A percentile compares a stretch with the other conserved stretches of the same genome.
phyloP scores from a whole-genome alignment of 2,888 invertebrate species.

The Ceratothoa steindachneri region DNA sequence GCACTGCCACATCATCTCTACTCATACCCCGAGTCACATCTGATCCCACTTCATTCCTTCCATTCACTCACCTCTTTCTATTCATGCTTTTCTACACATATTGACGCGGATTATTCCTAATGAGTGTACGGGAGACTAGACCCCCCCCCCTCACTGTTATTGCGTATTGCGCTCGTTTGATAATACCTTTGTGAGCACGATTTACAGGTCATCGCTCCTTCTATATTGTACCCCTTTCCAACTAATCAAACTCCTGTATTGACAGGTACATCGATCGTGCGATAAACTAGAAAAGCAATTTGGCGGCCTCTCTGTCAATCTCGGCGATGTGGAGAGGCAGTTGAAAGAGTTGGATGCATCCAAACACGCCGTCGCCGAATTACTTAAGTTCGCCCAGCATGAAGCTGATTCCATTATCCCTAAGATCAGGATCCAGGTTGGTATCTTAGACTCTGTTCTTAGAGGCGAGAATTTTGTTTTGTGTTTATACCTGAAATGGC shows the following conservation, averaged over 20 bases:
- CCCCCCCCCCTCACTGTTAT: too few relatives aligned
- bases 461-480: conserved; percentile 18
- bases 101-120: too few relatives aligned
- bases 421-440: conserved; percentile 64
- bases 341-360: conserved; percentile 64
- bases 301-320: conserved; percentile 20
- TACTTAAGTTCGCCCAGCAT: conserved; percentile 59
- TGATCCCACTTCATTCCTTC: too few relatives aligned
- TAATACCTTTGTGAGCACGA: too few relatives aligned
- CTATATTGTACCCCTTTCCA: not conserved
- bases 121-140: too few relatives aligned
- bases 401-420: conserved; percentile 67
- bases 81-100: too few relatives aligned
- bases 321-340: conserved; percentile 33
- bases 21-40: too few relatives aligned
- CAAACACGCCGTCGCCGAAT: conserved; percentile 63
- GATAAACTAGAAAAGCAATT: conserved; percentile 39
- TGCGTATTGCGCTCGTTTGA: too few relatives aligned
- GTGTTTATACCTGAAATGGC: not conserved
- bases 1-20: too few relatives aligned
- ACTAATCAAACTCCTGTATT: not conserved
- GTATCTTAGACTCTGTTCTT: too few relatives aligned
- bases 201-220: too few relatives aligned
- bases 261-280: conserved; percentile 43
- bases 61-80: too few relatives aligned